phyloP scores from a whole-genome alignment of 2,113 vertebrate species.

The Recurvirostra avosetta region DNA sequence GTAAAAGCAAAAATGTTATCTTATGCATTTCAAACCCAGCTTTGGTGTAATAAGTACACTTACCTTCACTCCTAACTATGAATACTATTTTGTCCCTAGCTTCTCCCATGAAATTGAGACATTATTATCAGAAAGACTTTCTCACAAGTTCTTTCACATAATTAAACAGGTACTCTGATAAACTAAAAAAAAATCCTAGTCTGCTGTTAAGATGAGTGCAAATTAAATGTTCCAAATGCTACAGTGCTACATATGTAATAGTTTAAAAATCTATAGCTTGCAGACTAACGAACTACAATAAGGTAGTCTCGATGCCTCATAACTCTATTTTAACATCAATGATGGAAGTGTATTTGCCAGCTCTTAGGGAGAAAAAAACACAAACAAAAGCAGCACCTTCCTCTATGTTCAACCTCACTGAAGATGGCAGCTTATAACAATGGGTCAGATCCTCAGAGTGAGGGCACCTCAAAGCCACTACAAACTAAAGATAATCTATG shows the following conservation, averaged over 20 bases:
- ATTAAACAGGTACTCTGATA: not conserved
- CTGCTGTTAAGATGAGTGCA: not conserved
- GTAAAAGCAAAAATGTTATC: too few species aligned
- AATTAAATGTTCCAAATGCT: not conserved
- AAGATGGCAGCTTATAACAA: not conserved
- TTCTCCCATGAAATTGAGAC: not conserved
- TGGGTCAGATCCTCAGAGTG: not conserved
- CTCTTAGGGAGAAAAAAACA: not conserved
- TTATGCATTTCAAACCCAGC: too few species aligned
- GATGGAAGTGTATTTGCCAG: not conserved
- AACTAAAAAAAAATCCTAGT: not conserved
- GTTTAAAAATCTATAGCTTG: not conserved
- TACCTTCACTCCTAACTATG: too few species aligned
- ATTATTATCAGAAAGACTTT: not conserved
- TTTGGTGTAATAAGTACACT: too few species aligned
- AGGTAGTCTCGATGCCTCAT: not conserved
- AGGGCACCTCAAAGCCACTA: not conserved
- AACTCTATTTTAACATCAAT: not conserved
- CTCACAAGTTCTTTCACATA: not conserved
- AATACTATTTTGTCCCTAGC: too few species aligned
- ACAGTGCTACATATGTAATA: not conserved
- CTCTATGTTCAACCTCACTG: not conserved
- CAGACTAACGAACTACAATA: not conserved
- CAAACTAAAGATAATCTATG: not conserved
- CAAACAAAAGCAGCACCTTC: not conserved